Evolutionary conservation across 2,113 vertebrate species (phyloP), one percentile per base, ranked within the genome.

Genomic region (Callipepla squamata): DNA sequence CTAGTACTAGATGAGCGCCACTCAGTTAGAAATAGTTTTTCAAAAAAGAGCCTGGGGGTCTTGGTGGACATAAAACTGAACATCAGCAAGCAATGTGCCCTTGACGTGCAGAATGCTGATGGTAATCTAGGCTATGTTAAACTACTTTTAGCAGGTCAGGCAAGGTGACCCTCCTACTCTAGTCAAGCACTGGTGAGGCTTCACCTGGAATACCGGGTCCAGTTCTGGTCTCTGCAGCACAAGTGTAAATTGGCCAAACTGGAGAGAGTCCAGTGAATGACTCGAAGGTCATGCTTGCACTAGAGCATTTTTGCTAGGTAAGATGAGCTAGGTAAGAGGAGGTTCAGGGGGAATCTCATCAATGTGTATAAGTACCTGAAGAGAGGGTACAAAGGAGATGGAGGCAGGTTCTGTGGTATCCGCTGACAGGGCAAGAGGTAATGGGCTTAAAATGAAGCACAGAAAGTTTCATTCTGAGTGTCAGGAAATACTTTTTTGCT

Each of bases 111-210:
- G 32, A 77, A 58, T 12, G 4, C 2, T 20, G 23, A 59, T 10
- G 0, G 4, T 59, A 17, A 17, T 5, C 2, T 45, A 19, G 32
- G 12, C 18, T 51, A 9, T 26, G 76, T 20, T 47, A 23, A 12
- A 12, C 5, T 13, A 7, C 17, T 80, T 21, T 23, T 26, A 38
- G 32, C 6, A 42, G 23, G 2, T 11, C 0, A 0, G 74, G 34
- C 26, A 19, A 42, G 4, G 21, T 26, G 36, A 70, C 70, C n/a
- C 21, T 83, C 79, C 4, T 22, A 9, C 7, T 40, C 32, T 65
- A 13, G 17, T 72, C 22, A 53, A 45, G 18, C 7, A 12, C 10
- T 65, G 5, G 9, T 67, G 19, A 83, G 36, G n/a, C 11, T 44
- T 38, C 14, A 59, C 1, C 4, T 2, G 9, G 23, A 34, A 19